phyloP scores from a whole-genome alignment of 37 sponge, comb jelly and placozoan species.

The Ephydatia muelleri region DNA sequence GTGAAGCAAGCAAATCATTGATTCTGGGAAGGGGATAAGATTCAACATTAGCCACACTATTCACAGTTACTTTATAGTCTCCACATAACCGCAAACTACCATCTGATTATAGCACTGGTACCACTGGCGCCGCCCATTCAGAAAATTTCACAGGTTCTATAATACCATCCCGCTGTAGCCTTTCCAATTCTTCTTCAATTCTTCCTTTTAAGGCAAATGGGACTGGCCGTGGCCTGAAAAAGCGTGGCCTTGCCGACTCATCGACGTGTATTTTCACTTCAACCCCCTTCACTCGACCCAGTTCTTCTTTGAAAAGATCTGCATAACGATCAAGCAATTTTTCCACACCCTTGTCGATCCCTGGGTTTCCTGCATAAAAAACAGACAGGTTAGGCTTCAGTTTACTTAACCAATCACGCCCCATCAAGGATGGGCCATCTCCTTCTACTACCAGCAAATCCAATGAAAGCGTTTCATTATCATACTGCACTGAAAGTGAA shows the following conservation, averaged over 20 bases:
- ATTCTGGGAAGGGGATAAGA: constrained; percentile 9
- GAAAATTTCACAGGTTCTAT: constrained; percentile 16
- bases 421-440: no score
- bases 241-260: neutral
- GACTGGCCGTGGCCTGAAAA: neutral
- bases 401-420: no score
- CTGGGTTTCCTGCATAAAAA: no score
- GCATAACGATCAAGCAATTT: constrained; percentile 4
- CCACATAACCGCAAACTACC: constrained; percentile 34
- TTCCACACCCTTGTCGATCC: neutral
- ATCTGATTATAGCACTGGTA: constrained; percentile 22
- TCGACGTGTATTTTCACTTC: constrained; percentile 5
- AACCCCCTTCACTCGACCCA: constrained; percentile 6
- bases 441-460: no score
- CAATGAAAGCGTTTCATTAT: no score
- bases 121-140: constrained; percentile 39
- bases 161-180: constrained; percentile 2
- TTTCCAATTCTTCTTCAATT: constrained; percentile 3
- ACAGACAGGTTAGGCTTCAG: no score
- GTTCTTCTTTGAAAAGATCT: neutral
- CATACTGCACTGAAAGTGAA: no score
- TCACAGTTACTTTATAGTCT: constrained; percentile 33
- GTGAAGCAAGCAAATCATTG: constrained; percentile 5
- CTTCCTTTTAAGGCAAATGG: constrained; percentile 15
- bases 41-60: constrained; percentile 5